phyloP scores from a whole-genome alignment of 2,888 invertebrate species.

The Monoplex corrugatus region DNA sequence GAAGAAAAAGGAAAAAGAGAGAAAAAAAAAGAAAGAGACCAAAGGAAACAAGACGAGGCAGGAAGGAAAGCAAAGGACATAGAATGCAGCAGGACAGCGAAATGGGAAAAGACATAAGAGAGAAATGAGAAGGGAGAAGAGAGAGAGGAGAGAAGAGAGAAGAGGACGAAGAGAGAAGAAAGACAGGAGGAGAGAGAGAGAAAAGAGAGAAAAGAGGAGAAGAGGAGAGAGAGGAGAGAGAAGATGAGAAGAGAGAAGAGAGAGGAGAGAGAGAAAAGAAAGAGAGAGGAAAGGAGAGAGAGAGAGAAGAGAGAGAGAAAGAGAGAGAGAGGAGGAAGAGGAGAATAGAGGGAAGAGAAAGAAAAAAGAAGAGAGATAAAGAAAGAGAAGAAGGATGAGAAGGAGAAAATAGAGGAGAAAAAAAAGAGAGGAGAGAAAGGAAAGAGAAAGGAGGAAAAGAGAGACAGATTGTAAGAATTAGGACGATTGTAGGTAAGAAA shows the following conservation, averaged over 20 bases:
- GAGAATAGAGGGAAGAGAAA: background rate
- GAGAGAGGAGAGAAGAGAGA: background rate
- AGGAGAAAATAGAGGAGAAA: background rate
- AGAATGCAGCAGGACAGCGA: background rate
- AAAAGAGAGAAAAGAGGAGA: background rate
- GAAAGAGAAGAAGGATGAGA: background rate
- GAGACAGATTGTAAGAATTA: background rate
- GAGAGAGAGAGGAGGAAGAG: background rate
- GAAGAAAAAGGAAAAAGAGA: background rate
- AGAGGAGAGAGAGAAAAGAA: background rate
- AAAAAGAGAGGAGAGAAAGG: background rate
- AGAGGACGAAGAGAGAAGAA: background rate
- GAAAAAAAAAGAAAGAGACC: background rate
- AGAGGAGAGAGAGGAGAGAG: background rate
- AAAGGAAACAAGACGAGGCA: background rate
- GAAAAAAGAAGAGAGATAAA: background rate
- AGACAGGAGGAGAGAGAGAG: background rate
- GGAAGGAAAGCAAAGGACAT: background rate
- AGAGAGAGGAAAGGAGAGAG: background rate
- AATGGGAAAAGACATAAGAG: no score
- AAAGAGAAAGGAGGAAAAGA: background rate
- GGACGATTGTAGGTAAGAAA: background rate
- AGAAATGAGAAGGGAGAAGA: no score
- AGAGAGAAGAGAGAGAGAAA: conserved; percentile 9
- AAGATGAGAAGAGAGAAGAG: background rate